These are phyloP conservation scores for Hirudinaria manillensis DNA, from an alignment of 2,888 invertebrate species.

Conservation along the genomic window DNA sequence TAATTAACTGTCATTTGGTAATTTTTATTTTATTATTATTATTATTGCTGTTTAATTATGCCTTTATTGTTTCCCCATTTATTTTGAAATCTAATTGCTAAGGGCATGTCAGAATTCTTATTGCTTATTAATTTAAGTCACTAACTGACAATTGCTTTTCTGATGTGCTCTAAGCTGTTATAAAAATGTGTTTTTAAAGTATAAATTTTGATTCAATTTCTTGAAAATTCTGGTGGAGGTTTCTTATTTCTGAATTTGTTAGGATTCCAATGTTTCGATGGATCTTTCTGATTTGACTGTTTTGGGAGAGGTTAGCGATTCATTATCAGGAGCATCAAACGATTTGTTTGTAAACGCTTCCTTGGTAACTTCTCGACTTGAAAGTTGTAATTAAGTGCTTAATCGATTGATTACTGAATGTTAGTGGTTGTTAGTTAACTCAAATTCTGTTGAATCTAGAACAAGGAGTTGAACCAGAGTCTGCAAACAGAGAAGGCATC, in stretches of 20 bases:
- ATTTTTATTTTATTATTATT: neutral
- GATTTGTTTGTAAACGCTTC: neutral
- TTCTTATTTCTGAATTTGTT: neutral
- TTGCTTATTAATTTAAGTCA: neutral
- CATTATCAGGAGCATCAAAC: neutral
- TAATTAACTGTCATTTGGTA: too few relatives aligned
- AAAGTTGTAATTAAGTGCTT: neutral
- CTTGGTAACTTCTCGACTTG: neutral
- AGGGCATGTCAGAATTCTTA: too few relatives aligned
- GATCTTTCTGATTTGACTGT: constrained; percentile 1
- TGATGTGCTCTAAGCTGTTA: neutral
- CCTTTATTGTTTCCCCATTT: too few relatives aligned
- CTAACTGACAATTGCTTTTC: neutral
- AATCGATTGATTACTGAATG: neutral
- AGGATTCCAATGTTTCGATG: constrained; percentile 14
- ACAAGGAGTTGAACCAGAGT: constrained; percentile 51
- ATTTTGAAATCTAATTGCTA: too few relatives aligned
- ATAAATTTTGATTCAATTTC: neutral
- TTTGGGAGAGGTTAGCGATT: neutral
- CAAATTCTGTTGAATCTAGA: neutral
- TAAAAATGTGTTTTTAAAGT: neutral
- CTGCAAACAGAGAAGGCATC: constrained; percentile 56
- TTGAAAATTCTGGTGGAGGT: neutral
- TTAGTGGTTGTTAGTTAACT: neutral
- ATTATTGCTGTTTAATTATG: neutral